Base-by-base conservation (phyloP, 2,113 vertebrate species). In the Hyaena hyaena region DNA sequence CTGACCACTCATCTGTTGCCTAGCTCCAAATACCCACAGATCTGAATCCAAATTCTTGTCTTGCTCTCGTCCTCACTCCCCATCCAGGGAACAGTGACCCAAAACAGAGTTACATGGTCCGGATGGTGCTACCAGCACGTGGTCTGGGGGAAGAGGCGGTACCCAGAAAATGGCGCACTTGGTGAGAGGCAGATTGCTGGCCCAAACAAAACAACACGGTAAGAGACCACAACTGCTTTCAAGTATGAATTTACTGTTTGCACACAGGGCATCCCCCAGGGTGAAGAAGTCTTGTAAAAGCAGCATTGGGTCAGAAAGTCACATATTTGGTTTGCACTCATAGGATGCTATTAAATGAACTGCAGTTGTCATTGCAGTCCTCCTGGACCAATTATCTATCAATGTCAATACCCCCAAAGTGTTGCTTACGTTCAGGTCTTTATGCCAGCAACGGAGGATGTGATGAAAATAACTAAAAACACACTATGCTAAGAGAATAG, bases 371-470 rank as follows among this genome's bases (percentile, higher is more conserved):
- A 7, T 2, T 24, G 10, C 4, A 43, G 15, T 76, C 91, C 61
- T 58, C 14, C 2, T 55, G 45, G 58, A 45, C 21, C 31, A 23
- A 31, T 83, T 43, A 43, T 45, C 61, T 85, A 31, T 43, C 45
- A 21, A 3, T 0, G 9, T n/a, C 35, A 15, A 1, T 69, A 28
- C 26, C 5, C 5, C 45, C 3, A 3, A 11, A 39, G n/a, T 31
- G 10, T 48, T 50, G 4, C 43, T 55, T 23, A 58, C 24, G 11
- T 48, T 53, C 53, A 45, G 69, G 48, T 55, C 10, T 79, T 90
- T 61, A 65, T 16, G 12, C 33, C 45, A 12, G 63, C 69, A 61
- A 53, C 2, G 77, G 76, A 95, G 5, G 2, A 26, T 39, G 65
- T 26, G 50, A 69, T 39, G 26, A 17, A 69, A 95, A 65, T 81